phyloP scores from a whole-genome alignment of 2,888 invertebrate genomes.

The Oscheius myriophilus region DNA sequence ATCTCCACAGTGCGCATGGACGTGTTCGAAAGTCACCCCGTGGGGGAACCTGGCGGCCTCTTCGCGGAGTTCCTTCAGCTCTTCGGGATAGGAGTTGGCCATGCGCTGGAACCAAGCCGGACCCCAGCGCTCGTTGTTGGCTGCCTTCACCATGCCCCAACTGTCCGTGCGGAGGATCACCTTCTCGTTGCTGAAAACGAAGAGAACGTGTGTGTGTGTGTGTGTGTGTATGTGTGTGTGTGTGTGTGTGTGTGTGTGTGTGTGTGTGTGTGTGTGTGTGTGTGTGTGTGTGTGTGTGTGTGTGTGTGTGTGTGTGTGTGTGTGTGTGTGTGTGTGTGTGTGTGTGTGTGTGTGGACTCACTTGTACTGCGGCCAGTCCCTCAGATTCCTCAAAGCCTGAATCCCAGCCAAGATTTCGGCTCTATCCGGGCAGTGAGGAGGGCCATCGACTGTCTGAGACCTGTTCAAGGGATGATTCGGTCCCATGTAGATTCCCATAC shows the following conservation, averaged over 20 bases:
- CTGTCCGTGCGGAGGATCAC: neutral
- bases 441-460: constrained; percentile 6
- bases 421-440: constrained; percentile 10
- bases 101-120: neutral
- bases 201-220: neutral
- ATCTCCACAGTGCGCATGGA: constrained; percentile 22
- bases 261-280: too few species aligned
- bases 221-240: too few species aligned
- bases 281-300: too few species aligned
- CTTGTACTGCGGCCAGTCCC: constrained; percentile 12
- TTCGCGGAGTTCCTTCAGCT: constrained; percentile 13
- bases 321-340: too few species aligned
- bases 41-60: neutral
- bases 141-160: neutral
- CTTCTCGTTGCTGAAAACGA: neutral
- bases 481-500: constrained; percentile 23
- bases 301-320: too few species aligned
- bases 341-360: too few species aligned
- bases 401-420: constrained; percentile 20
- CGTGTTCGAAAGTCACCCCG: constrained; percentile 19
- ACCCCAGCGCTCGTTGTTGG: neutral
- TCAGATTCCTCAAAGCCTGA: constrained; percentile 20
- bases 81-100: neutral
- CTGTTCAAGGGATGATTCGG: constrained; percentile 12
- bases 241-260: too few species aligned